Evolutionary conservation across 2,797 vertebrate species (phyloP), one percentile per base, ranked within the genome.

Genomic region (Heliangelus exortis): DNA sequence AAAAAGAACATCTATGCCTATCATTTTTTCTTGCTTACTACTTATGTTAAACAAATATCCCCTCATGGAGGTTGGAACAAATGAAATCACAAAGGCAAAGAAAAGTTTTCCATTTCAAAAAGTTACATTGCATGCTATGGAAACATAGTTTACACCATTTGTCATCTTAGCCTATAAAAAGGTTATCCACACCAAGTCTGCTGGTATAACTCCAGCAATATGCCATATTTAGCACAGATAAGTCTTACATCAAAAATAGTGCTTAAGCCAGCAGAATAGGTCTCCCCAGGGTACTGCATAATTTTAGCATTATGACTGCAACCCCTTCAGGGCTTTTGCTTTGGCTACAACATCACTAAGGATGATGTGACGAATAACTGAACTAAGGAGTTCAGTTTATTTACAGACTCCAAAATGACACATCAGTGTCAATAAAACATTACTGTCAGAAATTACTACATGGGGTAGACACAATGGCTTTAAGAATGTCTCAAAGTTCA

Each of bases 391-490:
- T 48, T 90, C 31, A n/a, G 51, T 48, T 90, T 69, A 75, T 73
- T 84, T 89, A 78, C 47, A 62, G 21, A n/a, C 51, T 66, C 51
- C 39, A 34, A 65, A 89, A 12, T 33, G 54, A 68, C 21, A 29
- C 13, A 63, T 34, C 26, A 19, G 31, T 9, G 25, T 63, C 47
- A 88, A 9, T 6, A 43, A 33, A 90, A 75, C 7, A 5, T 28
- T 62, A 58, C 22, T 43, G 23, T 10, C n/a, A 50, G 54, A 25
- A 75, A 84, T 14, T 58, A 72, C 66, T 59, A 33, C 9, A 7
- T 0, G 0, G 26, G 2, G 12, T 7, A 41, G 16, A 13, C 55
- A 19, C 1, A 29, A 57, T 3, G 12, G 22, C 31, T 75, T 55
- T 22, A 61, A 50, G 33, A 74, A 67, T 5, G 22, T 34, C 33